Conservation (phyloP, 2,797 vertebrate genomes). For the Hirundo rustica region DNA sequence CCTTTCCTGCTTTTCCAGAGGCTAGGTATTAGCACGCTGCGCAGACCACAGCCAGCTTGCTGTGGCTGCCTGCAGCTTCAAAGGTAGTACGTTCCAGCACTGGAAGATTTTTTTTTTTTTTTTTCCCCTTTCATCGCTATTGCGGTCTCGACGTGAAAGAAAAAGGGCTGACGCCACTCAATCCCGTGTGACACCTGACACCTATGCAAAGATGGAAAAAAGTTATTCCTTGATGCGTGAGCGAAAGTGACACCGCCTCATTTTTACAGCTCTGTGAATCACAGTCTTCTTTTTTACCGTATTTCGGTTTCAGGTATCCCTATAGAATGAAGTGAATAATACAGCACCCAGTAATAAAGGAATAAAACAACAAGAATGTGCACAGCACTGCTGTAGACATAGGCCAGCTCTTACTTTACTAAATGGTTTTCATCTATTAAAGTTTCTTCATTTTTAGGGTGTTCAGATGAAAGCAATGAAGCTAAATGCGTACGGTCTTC, state of each 20-base stretch:
- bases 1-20: slow-evolving; percentile 24
- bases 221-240: not conserved
- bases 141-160: not conserved
- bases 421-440: not conserved
- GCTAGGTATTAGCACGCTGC: not conserved
- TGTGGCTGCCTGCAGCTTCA: slow-evolving; percentile 6
- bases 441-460: not conserved
- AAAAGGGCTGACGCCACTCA: not conserved
- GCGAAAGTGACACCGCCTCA: not conserved
- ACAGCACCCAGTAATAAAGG: not conserved
- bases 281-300: not conserved
- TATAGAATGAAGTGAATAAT: not conserved
- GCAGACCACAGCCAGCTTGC: not conserved
- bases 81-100: not conserved
- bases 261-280: not conserved
- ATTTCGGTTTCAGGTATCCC: not conserved
- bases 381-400: not conserved
- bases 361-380: not conserved
- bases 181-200: not conserved
- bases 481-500: fast-evolving
- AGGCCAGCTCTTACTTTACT: not conserved
- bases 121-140: not conserved
- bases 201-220: not conserved
- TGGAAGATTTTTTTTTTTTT: not conserved
- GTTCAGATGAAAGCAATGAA: not conserved